Base-by-base conservation (phyloP, 2,888 invertebrate genomes). In the Horisme vitalbata region DNA sequence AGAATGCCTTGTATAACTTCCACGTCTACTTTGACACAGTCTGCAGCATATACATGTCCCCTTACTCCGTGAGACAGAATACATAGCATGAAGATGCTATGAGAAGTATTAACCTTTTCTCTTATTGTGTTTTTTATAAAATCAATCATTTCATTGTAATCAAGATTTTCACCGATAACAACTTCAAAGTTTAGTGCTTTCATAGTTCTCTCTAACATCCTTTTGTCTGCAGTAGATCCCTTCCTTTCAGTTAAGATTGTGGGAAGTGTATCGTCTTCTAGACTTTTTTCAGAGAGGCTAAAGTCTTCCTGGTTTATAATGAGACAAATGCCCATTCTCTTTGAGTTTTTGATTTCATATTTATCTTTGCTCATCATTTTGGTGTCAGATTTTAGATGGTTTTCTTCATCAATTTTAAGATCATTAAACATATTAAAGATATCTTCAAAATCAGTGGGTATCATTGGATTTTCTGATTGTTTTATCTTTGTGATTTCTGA, bases 261-360 rank as follows among this genome's bases (percentile, higher is more conserved):
- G 23, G 39, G 51, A 26, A 68, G 55, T 4, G 52, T 57, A 12
- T 55, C 47, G 30, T 60, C 56, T 46, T 77, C 67, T 36, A 86
- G 76, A 43, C 81, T 87, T 31, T 70, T 51, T 41, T 68, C 81
- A 9, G 86, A 81, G 27, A 83, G 77, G 54, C 83, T 65, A 61
- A 88, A 88, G 15, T 75, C 69, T 63, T 85, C 85, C 59, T 85
- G 83, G 59, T 88, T 89, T 46, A 89, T 81, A 34, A 89, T 83
- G 21, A 81, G 72, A 56, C 88, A 88, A 4, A 87, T 57, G 21
- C 89, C 89, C 48, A 86, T 51, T 50, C 74, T 72, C 7, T 75
- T 62, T n/a, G 63, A 59, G 50, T 83, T 75, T 52, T 75, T 79
- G 15, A 89, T 86, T 41, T 60, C 48, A 64, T 86, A 89, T 13